A percentile compares a stretch with the other conserved stretches of the same genome.
Evolutionary conservation across 2,888 invertebrate species (phyloP).

Genomic region (Tupiocoris notatus): DNA sequence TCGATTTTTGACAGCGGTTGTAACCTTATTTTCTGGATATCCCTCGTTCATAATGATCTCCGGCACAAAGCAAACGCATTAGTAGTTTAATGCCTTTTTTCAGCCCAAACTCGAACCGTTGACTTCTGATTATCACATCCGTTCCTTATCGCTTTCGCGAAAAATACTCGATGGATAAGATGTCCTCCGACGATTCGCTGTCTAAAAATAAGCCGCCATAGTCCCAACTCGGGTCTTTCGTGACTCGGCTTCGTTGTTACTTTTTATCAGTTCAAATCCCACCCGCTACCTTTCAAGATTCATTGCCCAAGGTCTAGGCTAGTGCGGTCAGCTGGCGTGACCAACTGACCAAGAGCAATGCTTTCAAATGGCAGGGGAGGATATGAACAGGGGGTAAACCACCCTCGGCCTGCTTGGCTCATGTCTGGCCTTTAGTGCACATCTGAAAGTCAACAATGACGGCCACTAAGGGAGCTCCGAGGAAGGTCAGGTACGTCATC

Average conservation of each 20-base stretch:
- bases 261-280: not conserved
- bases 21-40: too few relatives aligned
- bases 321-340: conserved; percentile 34
- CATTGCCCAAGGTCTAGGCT: conserved; percentile 23
- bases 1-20: too few relatives aligned
- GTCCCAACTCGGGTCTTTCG: not conserved
- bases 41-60: too few relatives aligned
- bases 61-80: too few relatives aligned
- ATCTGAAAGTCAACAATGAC: conserved; percentile 36
- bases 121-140: too few relatives aligned
- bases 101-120: too few relatives aligned
- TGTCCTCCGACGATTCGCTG: not conserved
- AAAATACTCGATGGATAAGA: not conserved
- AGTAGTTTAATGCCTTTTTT: too few relatives aligned
- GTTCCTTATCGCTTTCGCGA: not conserved
- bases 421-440: conserved; percentile 17
- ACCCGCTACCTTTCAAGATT: not conserved
- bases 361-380: not conserved
- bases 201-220: not conserved
- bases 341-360: too few relatives aligned
- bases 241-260: not conserved
- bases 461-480: conserved; percentile 13
- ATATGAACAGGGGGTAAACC: not conserved
- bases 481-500: conserved; percentile 29
- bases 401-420: not conserved